phyloP scores from a whole-genome alignment of 2,797 vertebrate genomes.

The Anguilla obscura region DNA sequence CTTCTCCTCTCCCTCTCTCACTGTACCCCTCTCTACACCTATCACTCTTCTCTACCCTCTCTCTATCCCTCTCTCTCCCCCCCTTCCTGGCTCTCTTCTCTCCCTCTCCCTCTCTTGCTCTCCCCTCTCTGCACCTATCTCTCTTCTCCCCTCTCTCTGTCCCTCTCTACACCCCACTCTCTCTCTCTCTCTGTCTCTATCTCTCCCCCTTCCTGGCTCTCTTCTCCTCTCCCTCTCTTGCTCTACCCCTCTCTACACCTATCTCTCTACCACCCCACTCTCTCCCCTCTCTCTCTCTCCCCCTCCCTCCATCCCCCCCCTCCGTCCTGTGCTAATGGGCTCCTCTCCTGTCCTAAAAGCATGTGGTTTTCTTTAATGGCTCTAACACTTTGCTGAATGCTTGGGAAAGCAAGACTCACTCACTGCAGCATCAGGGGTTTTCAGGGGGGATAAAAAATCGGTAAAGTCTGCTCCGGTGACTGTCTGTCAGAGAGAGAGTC shows the following conservation, averaged over 20 bases:
- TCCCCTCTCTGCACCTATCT: neutral
- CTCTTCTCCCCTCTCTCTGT: neutral
- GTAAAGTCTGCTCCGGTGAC: neutral
- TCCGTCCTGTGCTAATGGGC: conserved; percentile 18
- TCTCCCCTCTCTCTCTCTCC: conserved; percentile 42
- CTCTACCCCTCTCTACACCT: conserved; percentile 55
- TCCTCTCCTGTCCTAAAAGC: conserved; percentile 25
- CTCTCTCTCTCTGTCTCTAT: neutral
- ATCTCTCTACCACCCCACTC: conserved; percentile 51
- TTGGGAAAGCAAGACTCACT: neutral
- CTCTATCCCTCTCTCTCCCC: conserved; percentile 9
- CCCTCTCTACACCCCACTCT: neutral
- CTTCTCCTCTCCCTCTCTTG: neutral
- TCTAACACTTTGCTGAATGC: conserved; percentile 6
- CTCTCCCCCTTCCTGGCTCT: neutral
- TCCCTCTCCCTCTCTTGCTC: conserved; percentile 38
- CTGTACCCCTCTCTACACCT: conserved; percentile 55
- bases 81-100: conserved; percentile 2
- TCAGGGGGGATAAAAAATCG: neutral
- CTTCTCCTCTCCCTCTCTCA: neutral
- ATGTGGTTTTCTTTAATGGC: conserved; percentile 27
- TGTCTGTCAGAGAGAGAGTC: neutral
- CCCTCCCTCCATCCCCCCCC: neutral
- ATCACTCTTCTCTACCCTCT: conserved; percentile 56
- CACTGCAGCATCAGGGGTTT: neutral